Evolutionary conservation across 2,797 vertebrate genomes (phyloP), one percentile per base, ranked within the genome.

Genomic region (Leuciscus waleckii): DNA sequence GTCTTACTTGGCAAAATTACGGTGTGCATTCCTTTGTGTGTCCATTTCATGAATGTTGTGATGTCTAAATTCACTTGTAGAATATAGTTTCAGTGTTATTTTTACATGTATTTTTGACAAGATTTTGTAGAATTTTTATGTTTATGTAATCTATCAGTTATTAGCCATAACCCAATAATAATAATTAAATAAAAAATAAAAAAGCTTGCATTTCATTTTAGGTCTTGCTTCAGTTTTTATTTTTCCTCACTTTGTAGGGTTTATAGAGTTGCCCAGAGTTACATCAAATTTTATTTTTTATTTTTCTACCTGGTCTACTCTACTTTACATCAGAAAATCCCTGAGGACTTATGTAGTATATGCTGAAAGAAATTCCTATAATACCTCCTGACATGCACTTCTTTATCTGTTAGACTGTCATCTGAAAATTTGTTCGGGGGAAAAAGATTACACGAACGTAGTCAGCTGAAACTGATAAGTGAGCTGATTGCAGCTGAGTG

Each of bases 391-490:
- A 86, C 87, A 80, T 86, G 81, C 78, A 82, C 77, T 86, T 86
- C 87, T 87, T 88, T 87, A 90, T 90, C 87, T 88, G 80, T 85
- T 41, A 75, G 77, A 26, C 89, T 81, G 84, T 84, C 84, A 82
- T 84, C 81, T 49, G 78, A 88, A 86, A 90, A 82, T 85, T 85
- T 87, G 89, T 88, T 82, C 81, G 2, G 79, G 79, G 39, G 74
- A 70, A 80, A 41, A 29, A 87, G 89, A 88, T 87, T 76, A 87
- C 85, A 85, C 21, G 68, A 68, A 87, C 79, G 79, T 84, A 90
- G 87, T 88, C 78, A 87, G 81, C 81, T 68, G 86, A 87, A 88
- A 87, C 89, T 87, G 88, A 88, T 88, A 87, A 87, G 86, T 78
- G 68, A 87, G 69, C 54, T 71, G 81, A 87, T 82, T 82, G 83